These are phyloP conservation scores for Gambelia wislizenii DNA, from an alignment of 2,797 vertebrate genomes.

Conservation along the genomic window DNA sequence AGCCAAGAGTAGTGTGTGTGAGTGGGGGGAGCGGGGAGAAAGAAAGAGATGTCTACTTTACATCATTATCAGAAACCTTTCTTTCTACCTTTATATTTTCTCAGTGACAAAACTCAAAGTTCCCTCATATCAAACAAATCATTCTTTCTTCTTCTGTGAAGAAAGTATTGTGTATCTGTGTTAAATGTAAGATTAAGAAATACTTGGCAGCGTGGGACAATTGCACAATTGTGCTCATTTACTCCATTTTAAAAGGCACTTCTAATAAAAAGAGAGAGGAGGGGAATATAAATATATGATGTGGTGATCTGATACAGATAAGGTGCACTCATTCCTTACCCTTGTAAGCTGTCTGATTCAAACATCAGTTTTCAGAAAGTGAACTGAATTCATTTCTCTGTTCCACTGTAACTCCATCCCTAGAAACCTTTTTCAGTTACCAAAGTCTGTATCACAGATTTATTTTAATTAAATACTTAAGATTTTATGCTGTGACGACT, in stretches of 20 bases:
- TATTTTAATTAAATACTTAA: conserved; percentile 61
- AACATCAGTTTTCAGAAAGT: conserved; percentile 70
- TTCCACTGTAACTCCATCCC: conserved; percentile 49
- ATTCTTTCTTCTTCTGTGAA: conserved; percentile 50
- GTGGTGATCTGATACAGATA: conserved; percentile 57
- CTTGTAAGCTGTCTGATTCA: conserved; percentile 59
- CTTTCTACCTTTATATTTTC: conserved; percentile 21
- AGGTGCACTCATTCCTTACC: conserved; percentile 61
- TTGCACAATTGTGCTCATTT: conserved; percentile 51
- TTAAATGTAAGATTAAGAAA: conserved; percentile 61
- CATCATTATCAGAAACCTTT: not conserved
- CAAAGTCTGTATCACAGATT: conserved; percentile 62
- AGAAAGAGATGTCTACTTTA: not conserved
- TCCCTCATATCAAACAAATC: conserved; percentile 63
- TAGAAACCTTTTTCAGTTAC: conserved; percentile 48
- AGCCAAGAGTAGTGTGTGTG: not conserved
- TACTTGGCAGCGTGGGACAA: conserved; percentile 49
- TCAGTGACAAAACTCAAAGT: conserved; percentile 49
- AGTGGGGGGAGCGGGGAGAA: too few relatives aligned
- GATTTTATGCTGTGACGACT: conserved; percentile 40
- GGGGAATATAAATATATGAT: conserved; percentile 42
- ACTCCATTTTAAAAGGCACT: conserved; percentile 43
- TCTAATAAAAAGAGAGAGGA: conserved; percentile 23
- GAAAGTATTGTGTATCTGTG: conserved; percentile 46
- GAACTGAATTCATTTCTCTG: conserved; percentile 54